phyloP scores from a whole-genome alignment of 2,888 invertebrate genomes.

The Mesorhabditis sp. region DNA sequence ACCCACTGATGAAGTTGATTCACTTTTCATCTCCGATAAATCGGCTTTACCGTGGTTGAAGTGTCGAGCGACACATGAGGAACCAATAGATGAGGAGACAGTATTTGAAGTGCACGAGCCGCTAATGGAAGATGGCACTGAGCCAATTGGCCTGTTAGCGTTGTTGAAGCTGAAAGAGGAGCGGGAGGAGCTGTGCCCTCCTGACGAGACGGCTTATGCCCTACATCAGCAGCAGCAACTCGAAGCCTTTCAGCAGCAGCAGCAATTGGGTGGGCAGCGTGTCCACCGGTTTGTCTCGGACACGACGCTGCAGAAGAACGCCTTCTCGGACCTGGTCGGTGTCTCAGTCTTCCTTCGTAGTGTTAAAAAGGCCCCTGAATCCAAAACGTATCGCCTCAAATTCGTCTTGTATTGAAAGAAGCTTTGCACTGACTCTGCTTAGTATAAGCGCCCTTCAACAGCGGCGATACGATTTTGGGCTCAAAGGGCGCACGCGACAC shows the following conservation, averaged over 20 bases:
- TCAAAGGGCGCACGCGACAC: no score
- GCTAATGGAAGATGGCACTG: not conserved
- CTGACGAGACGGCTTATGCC: not conserved
- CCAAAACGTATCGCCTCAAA: constrained; percentile 3
- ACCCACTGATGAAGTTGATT: no score
- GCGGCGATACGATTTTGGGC: no score
- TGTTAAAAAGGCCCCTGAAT: no score
- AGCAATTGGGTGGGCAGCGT: not conserved
- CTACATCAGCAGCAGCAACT: no score
- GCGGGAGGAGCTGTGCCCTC: not conserved
- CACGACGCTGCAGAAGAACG: not conserved
- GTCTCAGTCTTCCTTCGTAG: not conserved
- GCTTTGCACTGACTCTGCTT: no score
- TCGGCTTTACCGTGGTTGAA: not conserved
- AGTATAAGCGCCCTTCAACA: no score
- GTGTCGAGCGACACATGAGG: not conserved
- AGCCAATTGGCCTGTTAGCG: not conserved
- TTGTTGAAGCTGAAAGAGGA: not conserved
- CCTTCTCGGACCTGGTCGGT: not conserved
- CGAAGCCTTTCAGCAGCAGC: no score
- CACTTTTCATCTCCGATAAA: not conserved
- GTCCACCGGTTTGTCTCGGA: constrained; percentile 1
- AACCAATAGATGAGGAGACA: not conserved
- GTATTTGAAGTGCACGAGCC: not conserved
- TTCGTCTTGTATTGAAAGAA: not conserved